Base-by-base conservation (phyloP, 2,888 invertebrate genomes). In the Antitype chi region DNA sequence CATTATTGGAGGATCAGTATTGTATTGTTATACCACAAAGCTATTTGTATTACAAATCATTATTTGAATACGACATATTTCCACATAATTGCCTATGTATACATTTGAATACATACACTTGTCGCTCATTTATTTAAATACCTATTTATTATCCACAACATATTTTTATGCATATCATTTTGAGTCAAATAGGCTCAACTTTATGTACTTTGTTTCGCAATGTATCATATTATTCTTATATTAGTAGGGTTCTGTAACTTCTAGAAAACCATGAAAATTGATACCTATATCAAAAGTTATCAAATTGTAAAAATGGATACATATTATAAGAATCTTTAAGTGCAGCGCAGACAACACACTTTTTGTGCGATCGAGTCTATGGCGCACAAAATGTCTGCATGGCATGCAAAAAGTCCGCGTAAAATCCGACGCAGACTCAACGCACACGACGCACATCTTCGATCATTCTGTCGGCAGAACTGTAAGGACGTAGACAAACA, bases 141-240 rank as follows among this genome's bases (percentile, higher is more conserved):
- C 20, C 38, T 57, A 64, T n/a, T 23, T 57, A 64, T n/a, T 23
- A 38, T 7, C 70, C 55, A 28, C 17, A 62, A 53, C 72, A 63
- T 73, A 63, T 78, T 52, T 70, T 17, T 52, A 63, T 77, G 78
- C 77, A 77, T 77, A 78, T 78, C 71, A 71, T 52, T 57, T 63
- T 70, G 13, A 52, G 8, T 55, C 17, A 64, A 57, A 77, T n/a
- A 63, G 23, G 15, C 2, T 57, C 43, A 55, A 78, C 25, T 17
- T 74, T 57, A 43, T 53, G 17, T 78, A 38, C 53, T 3, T 55
- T 67, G 55, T 66, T 71, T 59, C 11, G 78, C 63, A 64, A 71
- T 55, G 62, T 47, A 38, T 57, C 38, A n/a, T 66, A 75, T 25
- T 66, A 75, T 25, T 32, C 5, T 64, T 68, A 55, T 32, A 1